Conservation (phyloP, 2,113 vertebrate genomes). For the Eleginops maclovinus region DNA sequence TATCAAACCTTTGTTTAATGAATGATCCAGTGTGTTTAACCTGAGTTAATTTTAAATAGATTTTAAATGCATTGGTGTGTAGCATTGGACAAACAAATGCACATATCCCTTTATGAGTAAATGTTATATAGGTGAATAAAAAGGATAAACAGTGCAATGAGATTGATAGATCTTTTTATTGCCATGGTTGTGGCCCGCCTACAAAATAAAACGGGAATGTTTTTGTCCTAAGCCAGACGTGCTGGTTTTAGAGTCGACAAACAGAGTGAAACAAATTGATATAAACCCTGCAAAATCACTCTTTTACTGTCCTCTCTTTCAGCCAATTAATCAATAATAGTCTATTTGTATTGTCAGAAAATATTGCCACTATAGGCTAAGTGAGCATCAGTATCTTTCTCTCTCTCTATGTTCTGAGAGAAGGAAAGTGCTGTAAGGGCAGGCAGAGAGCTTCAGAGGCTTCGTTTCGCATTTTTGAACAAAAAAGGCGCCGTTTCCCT, state of each 20-base stretch:
- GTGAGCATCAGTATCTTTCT: neutral
- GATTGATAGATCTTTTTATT: neutral
- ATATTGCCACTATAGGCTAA: conserved; percentile 1
- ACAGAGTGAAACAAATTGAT: conserved; percentile 38
- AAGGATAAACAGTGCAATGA: neutral
- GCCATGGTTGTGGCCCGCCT: neutral
- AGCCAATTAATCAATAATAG: conserved; percentile 38
- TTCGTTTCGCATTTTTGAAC: conserved; percentile 30
- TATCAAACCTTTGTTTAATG: conserved; percentile 38
- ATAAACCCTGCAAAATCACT: conserved; percentile 6
- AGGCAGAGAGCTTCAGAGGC: conserved; percentile 8
- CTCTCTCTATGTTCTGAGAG: neutral
- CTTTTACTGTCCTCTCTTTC: conserved; percentile 4
- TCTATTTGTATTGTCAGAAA: neutral
- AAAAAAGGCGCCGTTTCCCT: conserved; percentile 9
- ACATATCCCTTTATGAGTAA: neutral
- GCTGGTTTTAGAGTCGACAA: neutral
- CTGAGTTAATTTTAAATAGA: neutral
- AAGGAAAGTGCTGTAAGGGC: neutral
- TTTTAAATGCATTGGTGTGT: neutral
- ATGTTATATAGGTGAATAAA: neutral
- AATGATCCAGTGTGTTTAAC: conserved; percentile 33
- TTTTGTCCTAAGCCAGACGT: neutral
- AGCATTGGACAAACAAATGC: neutral
- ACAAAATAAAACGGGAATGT: neutral